Base-by-base conservation (phyloP, 2,888 invertebrate genomes). In the Stenotaenia linearis region DNA sequence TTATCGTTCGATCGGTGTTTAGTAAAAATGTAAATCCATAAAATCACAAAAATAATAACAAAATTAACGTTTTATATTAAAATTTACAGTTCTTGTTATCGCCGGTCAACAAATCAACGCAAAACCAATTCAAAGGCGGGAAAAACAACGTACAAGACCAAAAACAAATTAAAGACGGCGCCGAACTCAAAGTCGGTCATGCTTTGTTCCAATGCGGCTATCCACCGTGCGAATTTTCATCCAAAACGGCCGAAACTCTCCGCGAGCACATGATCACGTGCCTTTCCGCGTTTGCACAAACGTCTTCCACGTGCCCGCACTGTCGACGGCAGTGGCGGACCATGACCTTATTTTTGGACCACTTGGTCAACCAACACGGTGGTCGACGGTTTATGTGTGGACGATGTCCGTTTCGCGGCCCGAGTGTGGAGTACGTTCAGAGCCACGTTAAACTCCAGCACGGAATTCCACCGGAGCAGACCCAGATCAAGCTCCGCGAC, bases 391-490 rank as follows among this genome's bases (percentile, higher is more conserved):
- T 89, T 81, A 86, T 88, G 10, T 92, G 92, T 83, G 88, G 89
- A 5, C 77, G 91, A 30, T 92, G 92, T 83, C 85, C 87, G 50
- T 84, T 86, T 83, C 89, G 89, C 79, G 90, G 89, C 81, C 86
- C 88, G 81, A 89, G 90, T 0, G 89, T 90, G 28, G 88, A 88
- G 0, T 91, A 90, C 75, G 90, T 92, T 37, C 86, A 88, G 0
- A 86, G 87, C 0, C 92, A 92, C 83, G 88, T 91, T 85, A 87
- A 87, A 77, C 83, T 35, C 10, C 79, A 79, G 21, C 79, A 79
- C 74, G 79, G 79, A 0, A 79, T 79, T 12, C 75, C 79, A 10
- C 40, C 45, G 15, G 79, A 79, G 12, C 74, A 75, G 40, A 79
- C 79, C 1, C 7, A 69, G 23, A 50, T 37, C 40, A 28, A 74